phyloP scores from a whole-genome alignment of 2,888 invertebrate genomes.

The Meliscaeva auricollis region DNA sequence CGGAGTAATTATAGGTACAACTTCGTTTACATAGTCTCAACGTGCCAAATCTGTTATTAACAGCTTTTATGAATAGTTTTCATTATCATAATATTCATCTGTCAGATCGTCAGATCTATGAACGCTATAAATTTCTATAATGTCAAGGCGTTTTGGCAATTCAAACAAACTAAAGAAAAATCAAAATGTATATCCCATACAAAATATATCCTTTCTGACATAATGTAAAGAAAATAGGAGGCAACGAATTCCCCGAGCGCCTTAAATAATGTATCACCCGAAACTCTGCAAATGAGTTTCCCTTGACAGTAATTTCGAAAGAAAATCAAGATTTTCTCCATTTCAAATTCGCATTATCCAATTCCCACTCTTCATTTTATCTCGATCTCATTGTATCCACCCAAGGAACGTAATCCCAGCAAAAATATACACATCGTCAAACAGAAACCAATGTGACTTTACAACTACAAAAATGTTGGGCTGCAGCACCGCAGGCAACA shows the following conservation, averaged over 20 bases:
- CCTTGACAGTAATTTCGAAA: slow-evolving; percentile 47
- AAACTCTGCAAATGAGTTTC: slow-evolving; percentile 46
- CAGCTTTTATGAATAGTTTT: too few relatives aligned
- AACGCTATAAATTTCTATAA: too few relatives aligned
- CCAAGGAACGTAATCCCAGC: slow-evolving; percentile 33
- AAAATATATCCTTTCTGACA: slow-evolving; percentile 23
- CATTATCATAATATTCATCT: too few relatives aligned
- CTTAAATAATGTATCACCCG: slow-evolving; percentile 33
- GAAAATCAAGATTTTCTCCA: slow-evolving; percentile 56
- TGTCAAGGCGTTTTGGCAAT: too few relatives aligned
- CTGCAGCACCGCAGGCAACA: slow-evolving; percentile 41
- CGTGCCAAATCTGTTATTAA: too few relatives aligned
- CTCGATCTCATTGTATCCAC: slow-evolving; percentile 42
- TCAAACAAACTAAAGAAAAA: too few relatives aligned
- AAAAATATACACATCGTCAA: slow-evolving; percentile 21
- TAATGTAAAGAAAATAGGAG: neutral
- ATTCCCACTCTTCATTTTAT: slow-evolving; percentile 55
- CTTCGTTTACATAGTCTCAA: too few relatives aligned
- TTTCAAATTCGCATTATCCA: slow-evolving; percentile 63
- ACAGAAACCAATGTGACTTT: slow-evolving; percentile 25
- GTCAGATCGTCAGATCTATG: too few relatives aligned
- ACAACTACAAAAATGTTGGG: slow-evolving; percentile 10
- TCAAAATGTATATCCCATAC: neutral
- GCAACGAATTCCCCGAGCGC: neutral
- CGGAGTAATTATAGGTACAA: too few relatives aligned